These are phyloP conservation scores for Leptogaster cylindrica DNA, from an alignment of 2,888 invertebrate species.

Conservation along the genomic window DNA sequence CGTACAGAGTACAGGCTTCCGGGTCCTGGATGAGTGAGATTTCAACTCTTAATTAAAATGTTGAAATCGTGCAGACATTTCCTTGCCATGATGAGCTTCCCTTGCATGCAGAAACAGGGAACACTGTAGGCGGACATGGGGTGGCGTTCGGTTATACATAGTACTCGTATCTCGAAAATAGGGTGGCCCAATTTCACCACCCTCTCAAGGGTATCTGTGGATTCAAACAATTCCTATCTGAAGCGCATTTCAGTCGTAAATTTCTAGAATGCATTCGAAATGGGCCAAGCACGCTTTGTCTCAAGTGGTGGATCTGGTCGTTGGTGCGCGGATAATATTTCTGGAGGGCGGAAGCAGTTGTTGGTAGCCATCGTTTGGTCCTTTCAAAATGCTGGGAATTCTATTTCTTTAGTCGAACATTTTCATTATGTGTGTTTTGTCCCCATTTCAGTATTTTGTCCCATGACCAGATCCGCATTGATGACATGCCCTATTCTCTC, in stretches of 20 bases:
- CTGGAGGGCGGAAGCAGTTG: neutral
- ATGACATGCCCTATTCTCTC: too few species aligned
- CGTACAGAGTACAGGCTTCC: neutral
- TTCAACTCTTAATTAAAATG: neutral
- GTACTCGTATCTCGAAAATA: too few species aligned
- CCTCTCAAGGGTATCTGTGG: constrained; percentile 1
- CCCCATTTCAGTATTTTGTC: too few species aligned
- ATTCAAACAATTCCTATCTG: neutral
- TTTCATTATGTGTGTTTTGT: neutral
- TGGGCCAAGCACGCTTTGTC: constrained; percentile 9
- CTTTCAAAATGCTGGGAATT: too few species aligned
- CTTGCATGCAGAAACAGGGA: neutral
- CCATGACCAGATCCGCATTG: too few species aligned
- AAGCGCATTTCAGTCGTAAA: constrained; percentile 17
- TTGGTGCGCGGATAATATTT: neutral
- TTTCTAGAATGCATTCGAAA: neutral
- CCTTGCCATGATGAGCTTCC: neutral
- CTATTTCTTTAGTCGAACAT: neutral
- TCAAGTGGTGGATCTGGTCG: neutral
- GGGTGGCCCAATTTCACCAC: too few species aligned
- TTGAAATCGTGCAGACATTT: constrained; percentile 4
- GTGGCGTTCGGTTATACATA: too few species aligned
- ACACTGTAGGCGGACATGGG: too few species aligned
- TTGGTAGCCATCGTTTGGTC: too few species aligned
- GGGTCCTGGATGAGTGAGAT: neutral